These are phyloP conservation scores for Musca domestica DNA, from an alignment of 1,140 invertebrate species.

Conservation along the genomic window DNA sequence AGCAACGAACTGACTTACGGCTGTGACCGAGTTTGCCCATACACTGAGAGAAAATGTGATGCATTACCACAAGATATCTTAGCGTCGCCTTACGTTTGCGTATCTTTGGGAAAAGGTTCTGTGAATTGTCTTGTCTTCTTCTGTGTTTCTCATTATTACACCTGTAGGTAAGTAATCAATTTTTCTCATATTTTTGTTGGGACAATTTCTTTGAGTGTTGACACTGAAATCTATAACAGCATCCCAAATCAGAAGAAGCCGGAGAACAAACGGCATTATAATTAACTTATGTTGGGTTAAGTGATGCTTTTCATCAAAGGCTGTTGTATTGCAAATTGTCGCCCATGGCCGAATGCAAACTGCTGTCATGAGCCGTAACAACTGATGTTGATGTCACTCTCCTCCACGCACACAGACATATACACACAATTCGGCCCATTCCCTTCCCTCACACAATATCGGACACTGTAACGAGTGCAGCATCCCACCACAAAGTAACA, in stretches of 20 bases:
- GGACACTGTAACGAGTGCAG: neutral
- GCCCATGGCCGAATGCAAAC: constrained; percentile 12
- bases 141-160: no score
- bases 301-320: constrained; percentile 24
- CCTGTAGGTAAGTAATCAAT: no score
- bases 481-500: neutral
- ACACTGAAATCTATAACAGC: neutral
- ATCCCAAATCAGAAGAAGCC: neutral
- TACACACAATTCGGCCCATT: neutral
- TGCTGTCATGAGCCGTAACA: neutral
- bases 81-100: no score
- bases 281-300: constrained; percentile 23
- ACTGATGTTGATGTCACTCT: neutral
- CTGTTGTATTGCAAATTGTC: constrained; percentile 23
- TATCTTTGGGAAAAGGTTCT: no score
- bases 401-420: neutral
- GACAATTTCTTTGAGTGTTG: no score
- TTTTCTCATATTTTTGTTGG: no score
- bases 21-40: no score
- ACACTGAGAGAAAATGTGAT: no score
- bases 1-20: no score
- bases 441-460: neutral
- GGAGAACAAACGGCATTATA: constrained; percentile 7
- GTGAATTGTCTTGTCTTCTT: no score
- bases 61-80: no score